Evolutionary conservation across 2,797 vertebrate species (phyloP).

Genomic region (Lindbergichthys nudifrons): DNA sequence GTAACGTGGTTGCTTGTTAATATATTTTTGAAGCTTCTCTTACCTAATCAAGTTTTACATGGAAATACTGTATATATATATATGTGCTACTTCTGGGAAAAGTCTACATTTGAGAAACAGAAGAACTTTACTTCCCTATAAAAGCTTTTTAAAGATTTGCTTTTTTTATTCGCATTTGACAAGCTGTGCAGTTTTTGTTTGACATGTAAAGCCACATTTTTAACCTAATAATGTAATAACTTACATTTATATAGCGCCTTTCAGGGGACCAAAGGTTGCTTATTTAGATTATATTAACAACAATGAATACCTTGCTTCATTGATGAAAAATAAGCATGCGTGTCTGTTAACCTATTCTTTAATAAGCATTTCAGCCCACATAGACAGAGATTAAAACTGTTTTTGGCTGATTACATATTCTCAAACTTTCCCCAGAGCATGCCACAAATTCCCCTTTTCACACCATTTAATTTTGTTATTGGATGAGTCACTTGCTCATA

Average conservation of each 20-base stretch:
- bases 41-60: slow-evolving; percentile 41
- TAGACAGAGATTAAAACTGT: slow-evolving; percentile 18
- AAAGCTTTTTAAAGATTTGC: slow-evolving; percentile 17
- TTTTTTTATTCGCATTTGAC: slow-evolving; percentile 15
- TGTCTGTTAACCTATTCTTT: neutral
- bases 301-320: neutral
- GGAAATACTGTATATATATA: slow-evolving; percentile 18
- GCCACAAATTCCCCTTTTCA: slow-evolving; percentile 64
- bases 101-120: slow-evolving; percentile 36
- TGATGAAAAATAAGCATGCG: neutral
- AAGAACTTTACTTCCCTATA: slow-evolving; percentile 52
- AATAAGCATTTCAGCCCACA: neutral
- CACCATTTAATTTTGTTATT: slow-evolving; percentile 6
- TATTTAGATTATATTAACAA: neutral
- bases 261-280: too few species aligned
- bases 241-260: too few species aligned
- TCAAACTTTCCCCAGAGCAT: slow-evolving; percentile 62
- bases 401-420: slow-evolving; percentile 33
- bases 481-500: slow-evolving; percentile 45
- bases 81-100: slow-evolving; percentile 31
- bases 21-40: slow-evolving; percentile 30
- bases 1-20: neutral
- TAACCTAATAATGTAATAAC: neutral
- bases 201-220: neutral
- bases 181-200: slow-evolving; percentile 5